Percentiles rank a stretch among this genome's conserved stretches.
phyloP scores from a whole-genome alignment of 2,888 invertebrate genomes.

The Hydraecia micacea region DNA sequence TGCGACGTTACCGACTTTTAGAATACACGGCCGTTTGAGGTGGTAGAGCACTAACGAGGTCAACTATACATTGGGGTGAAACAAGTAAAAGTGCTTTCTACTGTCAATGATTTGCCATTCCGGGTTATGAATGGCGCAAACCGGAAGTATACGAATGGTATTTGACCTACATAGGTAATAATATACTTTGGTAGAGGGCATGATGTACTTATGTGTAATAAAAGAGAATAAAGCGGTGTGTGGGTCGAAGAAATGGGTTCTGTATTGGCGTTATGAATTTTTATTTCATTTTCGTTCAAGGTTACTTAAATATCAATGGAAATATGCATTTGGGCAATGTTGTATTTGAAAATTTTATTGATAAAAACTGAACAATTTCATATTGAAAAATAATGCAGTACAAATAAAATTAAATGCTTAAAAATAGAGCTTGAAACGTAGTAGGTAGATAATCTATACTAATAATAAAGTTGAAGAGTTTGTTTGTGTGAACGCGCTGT shows the following conservation, averaged over 20 bases:
- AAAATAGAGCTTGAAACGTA: too few species aligned
- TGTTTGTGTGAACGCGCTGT: too few species aligned
- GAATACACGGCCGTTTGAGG: not conserved
- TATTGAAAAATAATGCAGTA: not conserved
- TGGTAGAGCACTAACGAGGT: not conserved
- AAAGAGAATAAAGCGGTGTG: conserved; percentile 20
- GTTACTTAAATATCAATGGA: not conserved
- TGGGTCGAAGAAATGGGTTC: conserved; percentile 37
- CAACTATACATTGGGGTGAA: conserved; percentile 43
- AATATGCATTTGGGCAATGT: not conserved
- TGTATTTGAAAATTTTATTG: not conserved
- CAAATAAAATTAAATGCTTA: not conserved
- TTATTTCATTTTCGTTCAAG: conserved; percentile 24
- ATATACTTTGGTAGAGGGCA: conserved; percentile 19
- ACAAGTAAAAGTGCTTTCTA: conserved; percentile 53
- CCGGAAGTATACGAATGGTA: conserved; percentile 66
- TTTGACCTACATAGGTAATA: conserved; percentile 57
- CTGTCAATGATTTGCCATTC: conserved; percentile 60
- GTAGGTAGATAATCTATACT: too few species aligned
- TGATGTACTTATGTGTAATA: conserved; percentile 33
- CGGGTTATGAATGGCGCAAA: conserved; percentile 61
- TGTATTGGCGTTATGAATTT: conserved; percentile 46
- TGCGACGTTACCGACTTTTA: not conserved
- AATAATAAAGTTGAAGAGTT: too few species aligned
- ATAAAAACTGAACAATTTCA: not conserved